Percentiles rank a stretch among this genome's conserved stretches.
Conservation (phyloP, 2,113 vertebrate genomes). For the Anser cygnoides region DNA sequence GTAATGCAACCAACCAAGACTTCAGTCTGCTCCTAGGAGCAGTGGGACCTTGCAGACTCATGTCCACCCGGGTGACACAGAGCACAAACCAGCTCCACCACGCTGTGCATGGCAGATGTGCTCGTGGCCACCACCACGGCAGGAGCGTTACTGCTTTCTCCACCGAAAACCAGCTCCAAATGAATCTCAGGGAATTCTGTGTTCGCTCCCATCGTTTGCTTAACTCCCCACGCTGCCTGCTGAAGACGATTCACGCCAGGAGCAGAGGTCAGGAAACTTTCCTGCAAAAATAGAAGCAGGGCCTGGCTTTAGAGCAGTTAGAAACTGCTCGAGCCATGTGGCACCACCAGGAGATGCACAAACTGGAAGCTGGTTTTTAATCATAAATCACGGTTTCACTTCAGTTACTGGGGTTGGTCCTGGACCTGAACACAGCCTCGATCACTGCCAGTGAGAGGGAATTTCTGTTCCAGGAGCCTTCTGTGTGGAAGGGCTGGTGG, state of each 20-base stretch:
- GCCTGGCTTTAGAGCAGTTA: neutral
- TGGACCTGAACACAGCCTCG: fast-evolving
- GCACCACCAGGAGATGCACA: neutral
- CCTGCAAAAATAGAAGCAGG: constrained; percentile 12
- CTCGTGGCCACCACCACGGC: fast-evolving
- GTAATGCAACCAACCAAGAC: neutral
- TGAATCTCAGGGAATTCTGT: neutral
- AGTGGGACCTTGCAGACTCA: neutral
- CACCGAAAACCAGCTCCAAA: neutral
- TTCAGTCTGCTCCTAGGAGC: neutral
- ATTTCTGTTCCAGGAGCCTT: neutral
- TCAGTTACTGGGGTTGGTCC: neutral
- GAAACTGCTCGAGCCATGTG: neutral
- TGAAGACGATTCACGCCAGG: neutral
- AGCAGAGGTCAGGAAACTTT: neutral
- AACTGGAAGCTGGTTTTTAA: neutral
- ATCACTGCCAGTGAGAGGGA: neutral
- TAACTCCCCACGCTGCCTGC: neutral
- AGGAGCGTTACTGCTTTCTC: neutral
- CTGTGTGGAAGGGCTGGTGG: constrained; percentile 58
- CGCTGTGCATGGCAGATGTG: fast-evolving
- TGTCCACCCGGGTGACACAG: neutral
- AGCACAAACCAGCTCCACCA: fast-evolving
- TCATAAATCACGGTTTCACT: neutral
- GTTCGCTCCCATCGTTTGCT: neutral